Percentiles rank a stretch among this genome's conserved stretches.
These are phyloP conservation scores for Emmelina monodactyla DNA, from an alignment of 2,888 invertebrate species.

Conservation along the genomic window DNA sequence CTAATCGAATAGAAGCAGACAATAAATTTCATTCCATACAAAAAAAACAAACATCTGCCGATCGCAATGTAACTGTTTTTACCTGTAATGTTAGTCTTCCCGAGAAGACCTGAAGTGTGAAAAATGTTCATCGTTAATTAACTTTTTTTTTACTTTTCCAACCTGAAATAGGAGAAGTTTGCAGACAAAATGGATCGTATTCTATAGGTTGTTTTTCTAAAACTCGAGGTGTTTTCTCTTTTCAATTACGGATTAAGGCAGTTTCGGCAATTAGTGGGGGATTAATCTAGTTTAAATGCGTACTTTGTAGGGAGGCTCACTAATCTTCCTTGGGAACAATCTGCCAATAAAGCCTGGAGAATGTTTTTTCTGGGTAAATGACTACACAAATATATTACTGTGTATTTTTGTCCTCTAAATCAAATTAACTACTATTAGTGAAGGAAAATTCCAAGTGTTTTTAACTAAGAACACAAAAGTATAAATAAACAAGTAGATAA, in stretches of 20 bases:
- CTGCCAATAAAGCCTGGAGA: no score
- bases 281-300: slow-evolving; percentile 37
- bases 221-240: no score
- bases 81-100: slow-evolving; percentile 68
- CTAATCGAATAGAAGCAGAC: slow-evolving; percentile 21
- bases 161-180: slow-evolving; percentile 63
- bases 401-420: no score
- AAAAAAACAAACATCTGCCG: slow-evolving; percentile 41
- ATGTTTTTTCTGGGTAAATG: no score
- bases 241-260: slow-evolving; percentile 40
- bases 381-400: no score
- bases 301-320: no score
- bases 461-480: no score
- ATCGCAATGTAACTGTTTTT: slow-evolving; percentile 35
- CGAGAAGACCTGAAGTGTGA: slow-evolving; percentile 69
- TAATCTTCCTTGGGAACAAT: no score
- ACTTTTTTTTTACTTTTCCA: slow-evolving; percentile 48
- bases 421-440: no score
- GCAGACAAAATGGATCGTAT: slow-evolving; percentile 51
- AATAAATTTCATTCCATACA: slow-evolving; percentile 43
- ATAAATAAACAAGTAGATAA: no score
- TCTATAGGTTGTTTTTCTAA: no score
- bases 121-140: slow-evolving; percentile 64
- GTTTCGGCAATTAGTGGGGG: slow-evolving; percentile 34
- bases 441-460: no score